These are phyloP conservation scores for Diachrysia chrysitis DNA, from an alignment of 2,888 invertebrate genomes.

Conservation along the genomic window DNA sequence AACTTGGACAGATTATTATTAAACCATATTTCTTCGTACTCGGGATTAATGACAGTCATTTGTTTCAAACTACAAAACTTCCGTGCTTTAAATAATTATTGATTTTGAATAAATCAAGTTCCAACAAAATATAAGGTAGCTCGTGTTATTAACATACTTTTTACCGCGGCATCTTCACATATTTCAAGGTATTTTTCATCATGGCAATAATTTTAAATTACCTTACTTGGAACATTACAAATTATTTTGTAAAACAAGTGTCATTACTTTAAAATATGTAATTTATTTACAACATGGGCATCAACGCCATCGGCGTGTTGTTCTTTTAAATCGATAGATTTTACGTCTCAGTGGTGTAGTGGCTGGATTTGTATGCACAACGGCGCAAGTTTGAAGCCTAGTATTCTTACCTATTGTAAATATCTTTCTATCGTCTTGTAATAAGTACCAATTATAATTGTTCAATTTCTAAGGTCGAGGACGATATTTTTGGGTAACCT, in stretches of 20 bases:
- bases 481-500: no score
- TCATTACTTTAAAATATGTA: slow-evolving; percentile 27
- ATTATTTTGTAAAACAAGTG: slow-evolving; percentile 47
- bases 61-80: neutral
- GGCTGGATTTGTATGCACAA: no score
- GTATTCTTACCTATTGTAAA: no score
- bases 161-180: slow-evolving; percentile 12
- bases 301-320: slow-evolving; percentile 7
- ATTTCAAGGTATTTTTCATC: slow-evolving; percentile 32
- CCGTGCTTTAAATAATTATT: slow-evolving; percentile 2
- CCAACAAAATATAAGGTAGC: neutral
- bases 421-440: no score
- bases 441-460: no score
- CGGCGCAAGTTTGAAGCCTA: neutral
- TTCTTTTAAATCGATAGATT: neutral
- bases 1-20: neutral
- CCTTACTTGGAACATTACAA: slow-evolving; percentile 22
- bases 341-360: neutral
- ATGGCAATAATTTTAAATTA: slow-evolving; percentile 36
- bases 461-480: no score
- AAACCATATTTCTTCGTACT: neutral
- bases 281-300: slow-evolving; percentile 15
- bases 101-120: slow-evolving; percentile 1
- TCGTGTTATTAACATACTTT: neutral
- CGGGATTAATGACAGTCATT: neutral